A percentile compares a stretch with the other conserved stretches of the same genome.
Conservation (phyloP, 2,113 vertebrate species). For the Gadus macrocephalus region DNA sequence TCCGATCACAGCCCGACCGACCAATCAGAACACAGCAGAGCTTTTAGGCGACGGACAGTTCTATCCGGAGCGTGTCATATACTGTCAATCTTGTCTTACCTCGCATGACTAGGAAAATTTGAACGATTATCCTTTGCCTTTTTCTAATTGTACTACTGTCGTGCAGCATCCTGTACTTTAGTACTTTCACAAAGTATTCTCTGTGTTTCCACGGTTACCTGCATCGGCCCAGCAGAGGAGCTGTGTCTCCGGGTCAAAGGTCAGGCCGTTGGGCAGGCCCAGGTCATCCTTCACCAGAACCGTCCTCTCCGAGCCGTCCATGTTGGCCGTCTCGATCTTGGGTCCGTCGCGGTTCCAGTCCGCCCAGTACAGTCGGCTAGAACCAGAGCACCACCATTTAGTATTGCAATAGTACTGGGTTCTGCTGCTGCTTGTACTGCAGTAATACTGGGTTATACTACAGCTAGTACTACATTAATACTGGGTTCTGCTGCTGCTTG, state of each 20-base stretch:
- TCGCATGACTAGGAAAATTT: too few species aligned
- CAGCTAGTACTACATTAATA: background rate
- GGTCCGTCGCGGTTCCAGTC: constrained; percentile 93
- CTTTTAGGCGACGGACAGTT: background rate
- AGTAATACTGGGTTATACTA: background rate
- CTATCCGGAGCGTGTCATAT: too few species aligned
- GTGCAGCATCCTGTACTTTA: too few species aligned
- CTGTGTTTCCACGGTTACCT: constrained; percentile 68
- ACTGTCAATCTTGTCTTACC: too few species aligned
- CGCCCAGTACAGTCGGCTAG: constrained; percentile 88
- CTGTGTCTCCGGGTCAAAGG: constrained; percentile 77
- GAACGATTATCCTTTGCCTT: too few species aligned
- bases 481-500: background rate
- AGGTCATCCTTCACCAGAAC: constrained; percentile 83
- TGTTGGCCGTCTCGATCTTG: constrained; percentile 90
- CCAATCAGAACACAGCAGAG: background rate
- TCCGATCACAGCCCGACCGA: background rate
- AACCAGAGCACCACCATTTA: constrained; percentile 1
- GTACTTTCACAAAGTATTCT: too few species aligned
- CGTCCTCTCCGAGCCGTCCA: constrained; percentile 86
- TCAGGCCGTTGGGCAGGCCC: constrained; percentile 86
- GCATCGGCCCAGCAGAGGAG: constrained; percentile 95
- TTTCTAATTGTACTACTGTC: too few species aligned
- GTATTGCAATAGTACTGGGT: background rate
- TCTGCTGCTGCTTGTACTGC: background rate